Conservation (phyloP, 2,113 vertebrate genomes). For the Sapayoa aenigma region DNA sequence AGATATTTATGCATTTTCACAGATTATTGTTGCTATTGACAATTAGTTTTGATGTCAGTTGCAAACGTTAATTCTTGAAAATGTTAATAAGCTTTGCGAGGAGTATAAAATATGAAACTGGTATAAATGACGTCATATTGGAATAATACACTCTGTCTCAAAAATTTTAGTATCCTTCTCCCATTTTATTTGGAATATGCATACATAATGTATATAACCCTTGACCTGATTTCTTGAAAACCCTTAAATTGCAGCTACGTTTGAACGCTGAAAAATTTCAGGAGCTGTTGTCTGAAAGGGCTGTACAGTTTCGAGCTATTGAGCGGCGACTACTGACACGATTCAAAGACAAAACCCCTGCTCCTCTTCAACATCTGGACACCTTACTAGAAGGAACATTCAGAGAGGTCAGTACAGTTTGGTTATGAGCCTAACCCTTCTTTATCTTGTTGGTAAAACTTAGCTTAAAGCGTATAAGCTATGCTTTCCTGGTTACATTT, state of each 20-base stretch:
- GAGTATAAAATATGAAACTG: not conserved
- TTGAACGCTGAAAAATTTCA: slow-evolving; percentile 86
- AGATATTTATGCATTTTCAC: not conserved
- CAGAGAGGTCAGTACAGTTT: slow-evolving; percentile 83
- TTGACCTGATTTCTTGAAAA: slow-evolving; percentile 37
- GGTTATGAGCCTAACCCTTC: slow-evolving; percentile 24
- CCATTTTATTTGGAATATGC: not conserved
- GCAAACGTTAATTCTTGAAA: not conserved
- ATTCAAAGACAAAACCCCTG: slow-evolving; percentile 96
- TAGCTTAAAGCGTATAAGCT: slow-evolving; percentile 22
- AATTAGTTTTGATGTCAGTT: not conserved
- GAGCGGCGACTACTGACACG: slow-evolving; percentile 89
- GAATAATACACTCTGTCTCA: not conserved
- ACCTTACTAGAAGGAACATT: slow-evolving; percentile 93
- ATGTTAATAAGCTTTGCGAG: not conserved
- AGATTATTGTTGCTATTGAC: not conserved
- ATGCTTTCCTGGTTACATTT: slow-evolving; percentile 58
- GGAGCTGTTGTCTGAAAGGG: slow-evolving; percentile 90
- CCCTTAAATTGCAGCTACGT: slow-evolving; percentile 79
- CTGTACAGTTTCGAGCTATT: slow-evolving; percentile 93
- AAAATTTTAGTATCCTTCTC: not conserved
- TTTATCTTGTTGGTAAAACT: slow-evolving; percentile 33
- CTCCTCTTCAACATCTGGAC: slow-evolving; percentile 94
- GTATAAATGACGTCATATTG: rapidly evolving
- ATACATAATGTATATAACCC: not conserved